Evolutionary conservation across 2,888 invertebrate species (phyloP), one percentile per base, ranked within the genome.

Genomic region (Microplitis manilae): DNA sequence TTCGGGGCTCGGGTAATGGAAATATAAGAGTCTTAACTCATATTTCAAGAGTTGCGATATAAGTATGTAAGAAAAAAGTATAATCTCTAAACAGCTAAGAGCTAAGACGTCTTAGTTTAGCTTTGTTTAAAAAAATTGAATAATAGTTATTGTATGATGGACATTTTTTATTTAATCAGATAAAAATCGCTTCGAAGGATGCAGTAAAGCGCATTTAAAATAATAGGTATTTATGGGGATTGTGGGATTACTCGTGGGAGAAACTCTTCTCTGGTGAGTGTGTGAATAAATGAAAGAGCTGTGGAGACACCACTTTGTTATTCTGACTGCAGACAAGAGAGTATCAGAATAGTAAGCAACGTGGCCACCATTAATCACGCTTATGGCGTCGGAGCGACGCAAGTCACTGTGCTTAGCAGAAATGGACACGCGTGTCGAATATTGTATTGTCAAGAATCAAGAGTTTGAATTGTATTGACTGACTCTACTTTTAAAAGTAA

Each of bases 351-450:
- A 85, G 87, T 85, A 87, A 87, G 85, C 86, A 86, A 86, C 84
- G 86, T 83, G 84, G 81, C 68, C 83, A 86, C 86, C 88, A 89
- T 89, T 89, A 89, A 89, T 89, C 89, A 89, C 85, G 85, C 87
- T 88, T 88, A 89, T 88, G 88, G 87, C 86, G 84, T 81, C 85
- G 82, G 83, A 85, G 85, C 87, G 87, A 87, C 87, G 88, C 88
- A 88, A 88, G 88, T 88, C 87, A 87, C 85, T 85, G 84, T 84
- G 84, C 67, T 62, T 41, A 40, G 17, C 67, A 70, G 60, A 70
- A 78, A 71, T 75, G 65, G 68, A 67, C 71, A 62, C 75, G 71
- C 77, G 75, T 75, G 50, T 70, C 62, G 62, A 62, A 62, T 62
- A 62, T 20, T 62, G 8, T 62, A 62, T 62, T 62, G 62, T 17